Evolutionary conservation across 2,888 invertebrate species (phyloP).

Genomic region (Lypha dubia): DNA sequence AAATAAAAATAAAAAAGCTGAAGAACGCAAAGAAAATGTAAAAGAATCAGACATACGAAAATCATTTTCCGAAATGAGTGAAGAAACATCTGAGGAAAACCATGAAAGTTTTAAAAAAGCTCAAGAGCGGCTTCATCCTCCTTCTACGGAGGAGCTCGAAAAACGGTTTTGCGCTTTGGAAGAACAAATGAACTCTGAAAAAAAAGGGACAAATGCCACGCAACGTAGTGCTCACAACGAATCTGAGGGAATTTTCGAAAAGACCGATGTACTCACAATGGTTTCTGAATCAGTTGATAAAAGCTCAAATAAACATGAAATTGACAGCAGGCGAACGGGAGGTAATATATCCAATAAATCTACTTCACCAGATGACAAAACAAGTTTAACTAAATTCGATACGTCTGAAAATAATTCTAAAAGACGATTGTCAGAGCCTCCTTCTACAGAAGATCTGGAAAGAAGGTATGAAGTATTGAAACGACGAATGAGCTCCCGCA

Average conservation of each 20-base stretch:
- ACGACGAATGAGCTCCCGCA: constrained; percentile 72
- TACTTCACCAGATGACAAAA: constrained; percentile 1
- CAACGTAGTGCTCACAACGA: neutral
- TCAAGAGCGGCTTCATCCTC: constrained; percentile 72
- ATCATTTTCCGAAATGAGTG: neutral
- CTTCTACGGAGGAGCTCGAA: constrained; percentile 79
- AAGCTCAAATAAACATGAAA: neutral
- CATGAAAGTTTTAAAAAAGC: neutral
- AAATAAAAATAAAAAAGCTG: neutral
- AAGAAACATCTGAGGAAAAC: neutral
- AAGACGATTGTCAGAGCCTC: constrained; percentile 73
- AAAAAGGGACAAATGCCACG: constrained; percentile 75
- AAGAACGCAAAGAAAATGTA: neutral
- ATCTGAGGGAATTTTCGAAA: neutral
- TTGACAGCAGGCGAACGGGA: neutral
- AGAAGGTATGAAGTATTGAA: constrained; percentile 74
- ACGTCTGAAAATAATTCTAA: constrained; percentile 28
- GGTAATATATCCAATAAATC: neutral
- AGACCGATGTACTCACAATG: neutral
- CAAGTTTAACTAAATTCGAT: constrained; percentile 12
- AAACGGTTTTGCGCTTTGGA: constrained; percentile 79
- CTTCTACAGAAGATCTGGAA: constrained; percentile 75
- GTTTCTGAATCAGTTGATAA: neutral
- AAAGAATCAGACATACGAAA: neutral
- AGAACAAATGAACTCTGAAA: constrained; percentile 75